Conservation (phyloP, 2,888 invertebrate genomes). For the Meiosimyza platycephala region DNA sequence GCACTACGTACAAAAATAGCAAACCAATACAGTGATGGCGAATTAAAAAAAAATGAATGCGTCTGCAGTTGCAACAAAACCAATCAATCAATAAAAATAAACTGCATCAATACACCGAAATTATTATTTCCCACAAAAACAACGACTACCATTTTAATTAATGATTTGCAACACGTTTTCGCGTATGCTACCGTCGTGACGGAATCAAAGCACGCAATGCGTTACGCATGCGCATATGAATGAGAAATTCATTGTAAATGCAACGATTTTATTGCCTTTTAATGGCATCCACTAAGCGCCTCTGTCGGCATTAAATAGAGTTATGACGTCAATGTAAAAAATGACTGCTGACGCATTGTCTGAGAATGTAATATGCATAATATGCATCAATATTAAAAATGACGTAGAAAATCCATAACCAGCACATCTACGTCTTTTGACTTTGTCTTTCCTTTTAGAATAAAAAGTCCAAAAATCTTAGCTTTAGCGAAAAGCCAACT, state of each 20-base stretch:
- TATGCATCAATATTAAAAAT: no score
- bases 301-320: conserved; percentile 15
- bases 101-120: conserved; percentile 15
- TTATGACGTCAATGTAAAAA: conserved; percentile 12
- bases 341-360: no score
- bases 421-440: no score
- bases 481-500: no score
- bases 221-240: conserved; percentile 36
- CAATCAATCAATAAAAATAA: conserved; percentile 2
- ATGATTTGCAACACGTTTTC: conserved; percentile 34
- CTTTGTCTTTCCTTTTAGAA: no score
- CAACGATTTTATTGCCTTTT: conserved; percentile 21
- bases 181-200: conserved; percentile 33
- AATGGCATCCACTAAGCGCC: conserved; percentile 8
- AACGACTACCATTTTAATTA: conserved; percentile 19
- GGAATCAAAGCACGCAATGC: conserved; percentile 39
- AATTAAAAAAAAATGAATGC: conserved; percentile 49
- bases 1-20: neutral
- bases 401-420: no score
- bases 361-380: no score
- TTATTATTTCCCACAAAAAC: neutral
- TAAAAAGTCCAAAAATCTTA: no score
- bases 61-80: conserved; percentile 28
- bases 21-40: conserved; percentile 5
- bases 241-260: neutral